A percentile compares a stretch with the other conserved stretches of the same genome.
phyloP scores from a whole-genome alignment of 1,140 invertebrate genomes.

The Augochlora pura region DNA sequence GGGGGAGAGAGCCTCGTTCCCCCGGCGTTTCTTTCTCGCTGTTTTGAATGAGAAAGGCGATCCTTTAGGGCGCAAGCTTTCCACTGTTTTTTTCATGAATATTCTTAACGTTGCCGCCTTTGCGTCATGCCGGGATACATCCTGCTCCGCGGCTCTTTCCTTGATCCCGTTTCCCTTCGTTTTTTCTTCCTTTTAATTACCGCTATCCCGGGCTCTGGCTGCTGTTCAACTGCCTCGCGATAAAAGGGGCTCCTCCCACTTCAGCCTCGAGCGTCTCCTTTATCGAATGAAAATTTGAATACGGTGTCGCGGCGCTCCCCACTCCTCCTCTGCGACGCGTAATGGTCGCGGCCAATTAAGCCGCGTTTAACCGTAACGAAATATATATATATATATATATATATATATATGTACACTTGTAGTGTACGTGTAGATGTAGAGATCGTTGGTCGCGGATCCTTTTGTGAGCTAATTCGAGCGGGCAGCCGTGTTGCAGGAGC shows the following conservation, averaged over 20 bases:
- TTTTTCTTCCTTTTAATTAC: not conserved
- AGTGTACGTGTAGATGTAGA: too few species aligned
- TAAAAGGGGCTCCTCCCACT: too few species aligned
- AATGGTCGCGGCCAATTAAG: too few species aligned
- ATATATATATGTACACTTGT: too few species aligned
- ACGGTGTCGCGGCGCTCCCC: not conserved
- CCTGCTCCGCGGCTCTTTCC: too few species aligned
- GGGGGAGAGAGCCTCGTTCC: not conserved
- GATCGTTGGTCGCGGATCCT: too few species aligned
- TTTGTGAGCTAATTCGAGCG: too few species aligned
- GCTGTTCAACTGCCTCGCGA: too few species aligned
- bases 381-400: too few species aligned
- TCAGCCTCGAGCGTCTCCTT: not conserved
- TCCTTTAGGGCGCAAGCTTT: conserved; percentile 5
- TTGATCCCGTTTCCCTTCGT: not conserved
- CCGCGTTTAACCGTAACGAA: too few species aligned
- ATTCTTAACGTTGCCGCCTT: conserved; percentile 1
- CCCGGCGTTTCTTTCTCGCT: conserved; percentile 1
- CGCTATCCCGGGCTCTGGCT: not conserved
- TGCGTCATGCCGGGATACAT: not conserved
- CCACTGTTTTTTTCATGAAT: conserved; percentile 40
- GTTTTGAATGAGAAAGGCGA: conserved; percentile 39
- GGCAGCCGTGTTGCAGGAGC: too few species aligned
- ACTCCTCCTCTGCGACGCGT: not conserved
- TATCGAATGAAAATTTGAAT: conserved; percentile 1